phyloP scores from a whole-genome alignment of 2,888 invertebrate species.

The Crocallis elinguaria region DNA sequence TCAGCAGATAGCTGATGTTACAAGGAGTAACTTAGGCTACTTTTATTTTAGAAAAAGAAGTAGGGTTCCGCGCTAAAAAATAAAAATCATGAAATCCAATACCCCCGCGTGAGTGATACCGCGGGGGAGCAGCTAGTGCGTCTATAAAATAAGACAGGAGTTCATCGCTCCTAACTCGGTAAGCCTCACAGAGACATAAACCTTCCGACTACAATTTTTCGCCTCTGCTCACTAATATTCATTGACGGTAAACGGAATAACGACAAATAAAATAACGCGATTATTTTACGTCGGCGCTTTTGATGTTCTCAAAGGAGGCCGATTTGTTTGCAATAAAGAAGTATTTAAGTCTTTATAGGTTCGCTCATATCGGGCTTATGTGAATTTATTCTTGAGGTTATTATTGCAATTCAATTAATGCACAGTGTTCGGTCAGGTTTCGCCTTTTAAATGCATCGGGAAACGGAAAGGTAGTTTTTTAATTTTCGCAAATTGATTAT shows the following conservation, averaged over 20 bases:
- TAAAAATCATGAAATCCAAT: no score
- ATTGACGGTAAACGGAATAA: slow-evolving; percentile 60
- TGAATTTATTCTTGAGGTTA: slow-evolving; percentile 76
- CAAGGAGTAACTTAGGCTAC: no score
- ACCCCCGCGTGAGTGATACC: no score
- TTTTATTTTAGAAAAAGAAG: no score
- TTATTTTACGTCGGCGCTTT: slow-evolving; percentile 68
- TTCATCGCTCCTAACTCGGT: slow-evolving; percentile 13
- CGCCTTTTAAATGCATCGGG: slow-evolving; percentile 47
- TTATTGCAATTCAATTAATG: slow-evolving; percentile 83
- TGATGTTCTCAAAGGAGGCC: slow-evolving; percentile 77
- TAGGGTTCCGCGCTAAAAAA: no score
- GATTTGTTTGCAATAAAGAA: slow-evolving; percentile 83
- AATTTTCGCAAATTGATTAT: slow-evolving; percentile 8
- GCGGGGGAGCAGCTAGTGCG: no score
- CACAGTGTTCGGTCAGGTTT: slow-evolving; percentile 70
- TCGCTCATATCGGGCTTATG: slow-evolving; percentile 66
- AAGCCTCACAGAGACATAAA: slow-evolving; percentile 36
- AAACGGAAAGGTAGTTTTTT: slow-evolving; percentile 43
- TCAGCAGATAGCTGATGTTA: no score
- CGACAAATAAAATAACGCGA: slow-evolving; percentile 72
- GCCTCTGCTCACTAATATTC: slow-evolving; percentile 51
- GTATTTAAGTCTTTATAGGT: slow-evolving; percentile 63
- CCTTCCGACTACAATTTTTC: slow-evolving; percentile 22
- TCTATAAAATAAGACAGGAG: neutral